Base-by-base conservation (phyloP, 2,113 vertebrate genomes). In the Hydrochoerus hydrochaeris region DNA sequence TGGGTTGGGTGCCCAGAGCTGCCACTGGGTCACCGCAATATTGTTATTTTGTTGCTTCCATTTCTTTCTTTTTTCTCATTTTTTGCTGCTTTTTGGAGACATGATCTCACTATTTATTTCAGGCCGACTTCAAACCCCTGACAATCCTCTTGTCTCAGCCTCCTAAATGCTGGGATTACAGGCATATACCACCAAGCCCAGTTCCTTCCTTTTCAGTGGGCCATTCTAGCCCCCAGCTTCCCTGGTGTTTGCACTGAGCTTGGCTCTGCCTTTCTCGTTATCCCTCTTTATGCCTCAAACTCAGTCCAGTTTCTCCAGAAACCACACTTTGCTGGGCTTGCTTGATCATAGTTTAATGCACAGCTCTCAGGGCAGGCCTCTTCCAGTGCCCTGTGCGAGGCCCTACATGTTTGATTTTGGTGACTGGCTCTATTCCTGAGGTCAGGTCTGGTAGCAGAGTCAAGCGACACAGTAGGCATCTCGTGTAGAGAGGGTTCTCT, bases 381-480 rank as follows among this genome's bases (percentile, higher is more conserved):
- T 46, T 88, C 52, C 71, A 85, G 3, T 8, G 81, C 54, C 44
- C 65, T 52, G 73, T 60, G 88, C 78, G 52, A n/a, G n/a, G 58
- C 49, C 52, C 90, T 87, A 26, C 24, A 24, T 71, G 77, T 85
- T 90, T 85, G 75, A 80, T 30, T 94, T 80, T 52, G 81, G 90
- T 73, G 11, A 65, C 35, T 58, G 16, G 1, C 46, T n/a, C 28
- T 41, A 19, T 91, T 91, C 44, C 83, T 83, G 84, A 84, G 87
- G 71, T 46, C 88, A 54, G 81, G 44, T 54, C 83, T 85, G 85
- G 69, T 16, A 81, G n/a, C 75, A 38, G 80, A 91, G 81, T 84
- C 92, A 91, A 96, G 49, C 88, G 85, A 94, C 65, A 91, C 52
- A 84, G 13, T 81, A 67, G 81, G 77, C 60, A 41, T 60, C 30